These are phyloP conservation scores for Clunio marinus DNA, from an alignment of 2,888 invertebrate genomes.

Conservation along the genomic window DNA sequence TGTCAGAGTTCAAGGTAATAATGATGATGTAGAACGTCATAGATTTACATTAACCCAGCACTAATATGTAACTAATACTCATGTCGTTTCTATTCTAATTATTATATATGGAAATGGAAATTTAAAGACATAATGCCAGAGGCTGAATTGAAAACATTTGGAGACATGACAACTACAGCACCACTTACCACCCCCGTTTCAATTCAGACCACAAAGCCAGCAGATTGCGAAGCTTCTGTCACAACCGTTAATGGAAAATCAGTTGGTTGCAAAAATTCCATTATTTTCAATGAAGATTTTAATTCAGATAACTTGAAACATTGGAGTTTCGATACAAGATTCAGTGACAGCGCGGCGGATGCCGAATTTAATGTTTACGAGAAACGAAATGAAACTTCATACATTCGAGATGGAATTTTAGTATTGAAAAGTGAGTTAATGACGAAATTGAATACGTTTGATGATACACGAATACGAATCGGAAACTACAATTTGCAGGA, in stretches of 20 bases:
- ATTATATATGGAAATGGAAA: conserved; percentile 32
- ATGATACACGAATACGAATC: conserved; percentile 14
- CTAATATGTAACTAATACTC: too few species aligned
- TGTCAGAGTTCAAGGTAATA: neutral
- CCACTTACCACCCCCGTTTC: neutral
- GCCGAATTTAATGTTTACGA: conserved; percentile 28
- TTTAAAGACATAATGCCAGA: conserved; percentile 21
- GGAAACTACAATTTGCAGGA: conserved; percentile 21
- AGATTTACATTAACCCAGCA: too few species aligned
- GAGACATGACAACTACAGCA: neutral
- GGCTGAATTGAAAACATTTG: neutral
- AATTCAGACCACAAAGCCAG: neutral
- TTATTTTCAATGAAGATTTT: conserved; percentile 35
- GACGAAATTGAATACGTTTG: neutral
- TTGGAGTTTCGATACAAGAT: conserved; percentile 27
- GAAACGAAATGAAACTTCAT: conserved; percentile 17
- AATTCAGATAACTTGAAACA: conserved; percentile 35
- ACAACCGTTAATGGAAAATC: conserved; percentile 32
- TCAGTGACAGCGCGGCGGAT: conserved; percentile 11
- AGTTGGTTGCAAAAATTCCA: conserved; percentile 32
- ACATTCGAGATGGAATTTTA: conserved; percentile 12
- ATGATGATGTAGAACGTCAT: too few species aligned
- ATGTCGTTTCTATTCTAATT: neutral
- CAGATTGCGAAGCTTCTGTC: conserved; percentile 25
- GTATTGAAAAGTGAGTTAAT: neutral